These are phyloP conservation scores for Rhizomys pruinosus DNA, from an alignment of 2,113 vertebrate genomes.

Conservation along the genomic window DNA sequence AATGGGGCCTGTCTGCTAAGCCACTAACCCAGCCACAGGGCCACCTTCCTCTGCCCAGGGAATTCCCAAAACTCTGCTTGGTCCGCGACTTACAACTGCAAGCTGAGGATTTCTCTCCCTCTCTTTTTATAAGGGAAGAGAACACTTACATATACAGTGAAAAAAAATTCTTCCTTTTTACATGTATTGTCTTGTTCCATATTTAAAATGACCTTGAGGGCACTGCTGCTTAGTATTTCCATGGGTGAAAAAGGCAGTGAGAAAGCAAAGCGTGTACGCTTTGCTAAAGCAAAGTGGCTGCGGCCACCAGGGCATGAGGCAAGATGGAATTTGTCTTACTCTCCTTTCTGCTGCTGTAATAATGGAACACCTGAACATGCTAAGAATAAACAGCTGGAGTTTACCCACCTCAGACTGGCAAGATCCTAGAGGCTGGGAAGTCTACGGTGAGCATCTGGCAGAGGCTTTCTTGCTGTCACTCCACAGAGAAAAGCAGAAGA, in stretches of 20 bases:
- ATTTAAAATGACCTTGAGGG: neutral
- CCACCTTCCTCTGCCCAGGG: neutral
- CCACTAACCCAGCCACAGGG: neutral
- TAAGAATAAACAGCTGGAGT: neutral
- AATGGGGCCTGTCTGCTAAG: neutral
- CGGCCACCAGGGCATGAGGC: too few species aligned
- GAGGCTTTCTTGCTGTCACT: neutral
- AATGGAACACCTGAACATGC: neutral
- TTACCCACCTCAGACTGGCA: neutral
- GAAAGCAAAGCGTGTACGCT: accelerated
- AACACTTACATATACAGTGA: accelerated
- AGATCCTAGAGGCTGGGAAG: neutral
- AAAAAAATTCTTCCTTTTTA: neutral
- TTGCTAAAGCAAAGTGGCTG: too few species aligned
- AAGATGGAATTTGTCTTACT: neutral
- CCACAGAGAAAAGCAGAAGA: neutral
- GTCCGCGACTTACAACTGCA: neutral
- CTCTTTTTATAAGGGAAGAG: accelerated
- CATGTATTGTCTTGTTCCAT: neutral
- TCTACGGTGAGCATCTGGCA: neutral
- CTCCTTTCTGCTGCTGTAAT: neutral
- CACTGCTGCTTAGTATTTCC: neutral
- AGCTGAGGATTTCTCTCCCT: neutral
- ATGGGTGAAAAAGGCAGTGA: neutral
- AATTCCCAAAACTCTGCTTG: neutral